phyloP scores from a whole-genome alignment of 2,888 invertebrate genomes.

The Melanophora roralis region DNA sequence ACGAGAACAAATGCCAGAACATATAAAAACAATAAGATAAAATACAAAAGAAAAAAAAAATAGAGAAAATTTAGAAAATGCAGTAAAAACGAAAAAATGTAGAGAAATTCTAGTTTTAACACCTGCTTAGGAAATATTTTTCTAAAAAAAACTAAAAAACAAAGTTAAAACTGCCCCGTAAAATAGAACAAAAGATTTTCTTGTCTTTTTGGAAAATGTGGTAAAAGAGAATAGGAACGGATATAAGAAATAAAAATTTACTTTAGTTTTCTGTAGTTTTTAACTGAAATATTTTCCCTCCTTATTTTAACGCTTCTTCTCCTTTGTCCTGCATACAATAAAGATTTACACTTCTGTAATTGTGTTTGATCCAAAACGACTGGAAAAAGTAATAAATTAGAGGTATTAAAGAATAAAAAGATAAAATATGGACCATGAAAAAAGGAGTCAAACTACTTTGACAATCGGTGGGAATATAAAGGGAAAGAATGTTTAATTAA shows the following conservation, averaged over 20 bases:
- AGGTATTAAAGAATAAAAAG: neutral
- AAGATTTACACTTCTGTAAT: slow-evolving; percentile 51
- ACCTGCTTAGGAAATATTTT: slow-evolving; percentile 66
- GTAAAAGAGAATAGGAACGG: neutral
- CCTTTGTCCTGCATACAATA: slow-evolving; percentile 10
- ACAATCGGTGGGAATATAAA: neutral
- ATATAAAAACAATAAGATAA: slow-evolving; percentile 35
- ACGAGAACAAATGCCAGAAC: slow-evolving; percentile 63
- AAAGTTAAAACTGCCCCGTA: slow-evolving; percentile 6
- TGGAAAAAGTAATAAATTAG: neutral
- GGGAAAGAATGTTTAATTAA: no score
- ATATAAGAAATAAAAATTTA: slow-evolving; percentile 10
- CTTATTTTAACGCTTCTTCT: slow-evolving; percentile 55
- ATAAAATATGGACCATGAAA: neutral
- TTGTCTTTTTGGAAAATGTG: neutral
- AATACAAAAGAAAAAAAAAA: slow-evolving; percentile 60
- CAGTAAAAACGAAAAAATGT: slow-evolving; percentile 26
- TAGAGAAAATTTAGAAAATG: slow-evolving; percentile 1
- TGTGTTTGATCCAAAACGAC: slow-evolving; percentile 9
- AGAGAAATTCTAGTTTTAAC: slow-evolving; percentile 63
- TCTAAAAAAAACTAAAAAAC: slow-evolving; percentile 29
- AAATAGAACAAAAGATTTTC: slow-evolving; percentile 33
- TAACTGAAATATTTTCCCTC: slow-evolving; percentile 45
- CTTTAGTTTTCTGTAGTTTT: neutral
- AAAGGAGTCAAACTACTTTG: slow-evolving; percentile 8